Conservation (phyloP, 2,888 invertebrate genomes). For the Noctua fimbriata region DNA sequence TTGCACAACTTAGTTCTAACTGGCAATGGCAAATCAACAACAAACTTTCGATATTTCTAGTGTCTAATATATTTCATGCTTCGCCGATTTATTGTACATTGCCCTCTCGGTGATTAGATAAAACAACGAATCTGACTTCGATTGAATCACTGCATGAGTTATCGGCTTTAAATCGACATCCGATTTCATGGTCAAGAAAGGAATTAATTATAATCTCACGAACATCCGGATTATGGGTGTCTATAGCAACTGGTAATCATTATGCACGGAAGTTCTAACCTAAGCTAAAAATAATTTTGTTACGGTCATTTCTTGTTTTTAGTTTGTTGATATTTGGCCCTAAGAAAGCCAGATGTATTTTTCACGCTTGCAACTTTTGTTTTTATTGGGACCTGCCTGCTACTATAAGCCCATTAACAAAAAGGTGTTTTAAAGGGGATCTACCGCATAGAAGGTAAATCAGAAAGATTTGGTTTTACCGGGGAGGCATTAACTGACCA, state of each 20-base stretch:
- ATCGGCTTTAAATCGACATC: conserved; percentile 62
- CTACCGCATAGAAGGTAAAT: conserved; percentile 3
- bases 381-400: neutral
- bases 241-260: conserved; percentile 47
- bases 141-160: conserved; percentile 67
- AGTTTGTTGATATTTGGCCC: neutral
- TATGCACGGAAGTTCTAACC: conserved; percentile 52
- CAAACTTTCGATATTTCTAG: conserved; percentile 68
- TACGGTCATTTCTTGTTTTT: conserved; percentile 16
- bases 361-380: neutral
- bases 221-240: conserved; percentile 49
- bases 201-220: conserved; percentile 56
- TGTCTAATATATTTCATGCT: conserved; percentile 52
- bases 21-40: conserved; percentile 70
- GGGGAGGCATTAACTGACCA: neutral
- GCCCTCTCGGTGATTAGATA: conserved; percentile 68
- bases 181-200: conserved; percentile 65
- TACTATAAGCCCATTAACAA: neutral
- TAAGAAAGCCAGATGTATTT: neutral
- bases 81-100: conserved; percentile 32
- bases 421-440: conserved; percentile 11
- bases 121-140: conserved; percentile 63
- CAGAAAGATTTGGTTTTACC: conserved; percentile 25
- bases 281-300: conserved; percentile 36
- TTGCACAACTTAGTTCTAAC: conserved; percentile 77